Evolutionary conservation across 2,113 vertebrate genomes (phyloP).

Genomic region (Eulemur rufifrons): DNA sequence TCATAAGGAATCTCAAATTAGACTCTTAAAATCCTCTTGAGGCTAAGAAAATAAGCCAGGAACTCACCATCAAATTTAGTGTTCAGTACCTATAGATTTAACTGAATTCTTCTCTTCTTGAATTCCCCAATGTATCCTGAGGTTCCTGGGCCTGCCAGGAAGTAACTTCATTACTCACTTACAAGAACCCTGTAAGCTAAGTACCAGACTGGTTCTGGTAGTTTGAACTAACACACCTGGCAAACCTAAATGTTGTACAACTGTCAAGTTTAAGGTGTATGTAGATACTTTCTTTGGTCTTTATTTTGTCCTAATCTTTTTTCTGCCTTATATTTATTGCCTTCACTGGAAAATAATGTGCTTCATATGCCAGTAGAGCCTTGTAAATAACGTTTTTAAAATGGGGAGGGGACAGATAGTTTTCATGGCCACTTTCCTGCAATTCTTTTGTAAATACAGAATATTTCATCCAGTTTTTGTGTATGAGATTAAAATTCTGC

Average conservation of each 20-base stretch:
- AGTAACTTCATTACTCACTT: not conserved
- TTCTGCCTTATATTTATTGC: not conserved
- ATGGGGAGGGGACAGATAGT: not conserved
- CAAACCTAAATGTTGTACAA: not conserved
- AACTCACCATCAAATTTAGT: not conserved
- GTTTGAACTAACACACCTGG: not conserved
- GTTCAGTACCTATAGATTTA: not conserved
- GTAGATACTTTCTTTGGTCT: not conserved
- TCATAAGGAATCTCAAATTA: not conserved
- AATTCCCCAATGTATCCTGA: not conserved
- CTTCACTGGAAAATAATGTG: not conserved
- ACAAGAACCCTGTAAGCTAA: not conserved
- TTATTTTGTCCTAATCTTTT: not conserved
- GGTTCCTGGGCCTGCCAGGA: not conserved
- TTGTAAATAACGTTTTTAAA: constrained; percentile 21
- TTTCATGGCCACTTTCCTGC: not conserved
- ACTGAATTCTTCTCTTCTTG: not conserved
- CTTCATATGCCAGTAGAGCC: not conserved
- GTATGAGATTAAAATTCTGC: not conserved
- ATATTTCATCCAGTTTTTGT: not conserved
- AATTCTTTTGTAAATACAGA: not conserved
- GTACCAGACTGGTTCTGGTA: not conserved
- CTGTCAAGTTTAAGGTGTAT: not conserved
- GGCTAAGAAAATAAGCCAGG: not conserved
- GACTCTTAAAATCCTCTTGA: not conserved